Conservation (phyloP, 2,888 invertebrate species). For the Cryptocheilus praepositus region DNA sequence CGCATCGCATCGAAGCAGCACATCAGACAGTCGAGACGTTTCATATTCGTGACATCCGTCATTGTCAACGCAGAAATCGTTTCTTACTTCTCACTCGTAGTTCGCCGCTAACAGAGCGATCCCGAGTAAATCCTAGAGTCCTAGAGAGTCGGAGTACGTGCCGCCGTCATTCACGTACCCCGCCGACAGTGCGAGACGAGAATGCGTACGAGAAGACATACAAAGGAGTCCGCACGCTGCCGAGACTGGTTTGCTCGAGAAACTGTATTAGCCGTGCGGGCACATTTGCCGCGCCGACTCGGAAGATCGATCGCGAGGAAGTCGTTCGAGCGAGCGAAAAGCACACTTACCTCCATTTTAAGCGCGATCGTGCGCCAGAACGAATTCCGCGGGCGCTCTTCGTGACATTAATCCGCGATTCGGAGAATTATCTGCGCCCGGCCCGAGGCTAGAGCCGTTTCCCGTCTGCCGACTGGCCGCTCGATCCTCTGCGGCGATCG, state of each 20-base stretch:
- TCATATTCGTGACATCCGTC: no score
- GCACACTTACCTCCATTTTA: slow-evolving; percentile 32
- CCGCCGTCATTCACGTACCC: no score
- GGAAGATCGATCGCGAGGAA: slow-evolving; percentile 60
- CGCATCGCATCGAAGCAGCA: no score
- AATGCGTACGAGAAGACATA: no score
- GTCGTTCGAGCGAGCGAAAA: slow-evolving; percentile 38
- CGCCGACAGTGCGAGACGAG: no score
- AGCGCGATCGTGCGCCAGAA: slow-evolving; percentile 29
- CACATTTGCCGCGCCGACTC: slow-evolving; percentile 45
- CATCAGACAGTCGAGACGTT: no score
- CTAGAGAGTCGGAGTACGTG: no score
- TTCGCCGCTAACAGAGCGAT: no score
- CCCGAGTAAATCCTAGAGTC: no score
- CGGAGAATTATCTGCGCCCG: slow-evolving; percentile 38
- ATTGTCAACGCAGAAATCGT: no score
- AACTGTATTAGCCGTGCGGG: slow-evolving; percentile 41
- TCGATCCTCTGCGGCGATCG: slow-evolving; percentile 19
- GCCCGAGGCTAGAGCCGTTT: slow-evolving; percentile 15
- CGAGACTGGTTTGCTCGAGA: slow-evolving; percentile 28
- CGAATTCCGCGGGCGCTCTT: slow-evolving; percentile 17
- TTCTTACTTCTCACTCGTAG: no score
- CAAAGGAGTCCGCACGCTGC: background rate
- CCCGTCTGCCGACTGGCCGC: slow-evolving; percentile 3
- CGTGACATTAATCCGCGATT: slow-evolving; percentile 26